These are phyloP conservation scores for Anas platyrhynchos DNA, from an alignment of 2,113 vertebrate genomes.

Conservation along the genomic window DNA sequence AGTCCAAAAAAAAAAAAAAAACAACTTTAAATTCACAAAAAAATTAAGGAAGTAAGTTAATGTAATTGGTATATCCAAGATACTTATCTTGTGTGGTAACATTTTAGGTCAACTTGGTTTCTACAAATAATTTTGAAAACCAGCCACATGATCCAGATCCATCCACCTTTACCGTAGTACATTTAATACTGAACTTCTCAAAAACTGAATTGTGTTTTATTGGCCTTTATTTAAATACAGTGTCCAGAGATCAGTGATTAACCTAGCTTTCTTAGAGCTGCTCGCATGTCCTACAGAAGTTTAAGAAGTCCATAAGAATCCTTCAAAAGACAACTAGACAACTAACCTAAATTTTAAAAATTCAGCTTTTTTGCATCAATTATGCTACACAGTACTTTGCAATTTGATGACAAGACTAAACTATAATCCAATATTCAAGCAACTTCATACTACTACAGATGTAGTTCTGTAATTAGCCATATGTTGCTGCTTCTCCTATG, in stretches of 20 bases:
- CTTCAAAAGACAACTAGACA: neutral
- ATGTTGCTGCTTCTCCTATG: slow-evolving; percentile 14
- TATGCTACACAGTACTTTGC: neutral
- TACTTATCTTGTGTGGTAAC: neutral
- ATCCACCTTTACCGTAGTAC: neutral
- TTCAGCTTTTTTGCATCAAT: neutral
- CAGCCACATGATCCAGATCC: neutral
- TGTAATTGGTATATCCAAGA: neutral
- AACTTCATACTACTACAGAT: slow-evolving; percentile 41
- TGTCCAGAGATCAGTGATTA: neutral
- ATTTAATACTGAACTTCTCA: neutral
- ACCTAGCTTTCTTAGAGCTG: neutral
- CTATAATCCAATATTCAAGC: slow-evolving; percentile 8
- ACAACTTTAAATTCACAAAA: neutral
- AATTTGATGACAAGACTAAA: slow-evolving; percentile 30
- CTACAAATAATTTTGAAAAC: neutral
- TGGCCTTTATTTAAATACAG: neutral
- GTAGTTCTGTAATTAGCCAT: slow-evolving; percentile 46
- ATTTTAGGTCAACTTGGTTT: neutral
- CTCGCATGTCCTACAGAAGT: neutral
- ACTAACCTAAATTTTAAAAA: neutral
- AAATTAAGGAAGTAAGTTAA: neutral
- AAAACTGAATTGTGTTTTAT: neutral
- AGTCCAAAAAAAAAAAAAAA: neutral
- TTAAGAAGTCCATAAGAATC: neutral